These are phyloP conservation scores for Atherinosoma microstoma DNA, from an alignment of 2,797 vertebrate species.

Conservation along the genomic window DNA sequence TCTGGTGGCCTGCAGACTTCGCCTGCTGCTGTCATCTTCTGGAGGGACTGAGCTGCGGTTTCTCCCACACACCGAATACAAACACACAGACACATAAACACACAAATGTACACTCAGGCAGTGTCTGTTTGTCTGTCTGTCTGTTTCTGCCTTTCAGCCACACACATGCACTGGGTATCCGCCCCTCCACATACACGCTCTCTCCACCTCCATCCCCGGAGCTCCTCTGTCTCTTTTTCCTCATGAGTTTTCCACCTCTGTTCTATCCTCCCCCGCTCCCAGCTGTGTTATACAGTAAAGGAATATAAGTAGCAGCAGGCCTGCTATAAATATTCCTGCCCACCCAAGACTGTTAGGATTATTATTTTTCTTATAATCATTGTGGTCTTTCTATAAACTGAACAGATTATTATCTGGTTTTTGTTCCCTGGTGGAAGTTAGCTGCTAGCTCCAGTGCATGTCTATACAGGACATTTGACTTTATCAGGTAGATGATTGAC, in stretches of 20 bases:
- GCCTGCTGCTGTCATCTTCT: slow-evolving; percentile 48
- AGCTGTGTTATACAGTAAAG: slow-evolving; percentile 75
- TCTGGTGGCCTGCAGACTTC: slow-evolving; percentile 58
- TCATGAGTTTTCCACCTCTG: slow-evolving; percentile 59
- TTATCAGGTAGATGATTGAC: slow-evolving; percentile 21
- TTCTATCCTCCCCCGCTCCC: slow-evolving; percentile 65
- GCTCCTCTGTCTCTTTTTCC: slow-evolving; percentile 49
- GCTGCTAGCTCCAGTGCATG: slow-evolving; percentile 9
- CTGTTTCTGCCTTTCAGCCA: slow-evolving; percentile 17
- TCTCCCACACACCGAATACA: slow-evolving; percentile 62
- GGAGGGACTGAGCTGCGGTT: slow-evolving; percentile 53
- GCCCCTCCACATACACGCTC: slow-evolving; percentile 11
- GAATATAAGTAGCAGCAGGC: slow-evolving; percentile 76
- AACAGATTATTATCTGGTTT: slow-evolving; percentile 77
- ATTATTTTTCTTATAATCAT: slow-evolving; percentile 82
- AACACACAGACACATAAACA: slow-evolving; percentile 39
- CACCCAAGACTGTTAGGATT: slow-evolving; percentile 83
- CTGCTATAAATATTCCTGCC: slow-evolving; percentile 80
- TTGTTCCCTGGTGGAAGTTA: slow-evolving; percentile 46
- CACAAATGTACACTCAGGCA: slow-evolving; percentile 5
- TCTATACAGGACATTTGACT: slow-evolving; percentile 23
- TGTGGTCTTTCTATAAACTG: slow-evolving; percentile 72
- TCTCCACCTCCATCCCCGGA: slow-evolving; percentile 35
- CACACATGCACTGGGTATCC: slow-evolving; percentile 13
- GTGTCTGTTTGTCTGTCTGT: slow-evolving; percentile 15